These are phyloP conservation scores for Ptyas mucosa DNA, from an alignment of 2,113 vertebrate genomes.

Conservation along the genomic window DNA sequence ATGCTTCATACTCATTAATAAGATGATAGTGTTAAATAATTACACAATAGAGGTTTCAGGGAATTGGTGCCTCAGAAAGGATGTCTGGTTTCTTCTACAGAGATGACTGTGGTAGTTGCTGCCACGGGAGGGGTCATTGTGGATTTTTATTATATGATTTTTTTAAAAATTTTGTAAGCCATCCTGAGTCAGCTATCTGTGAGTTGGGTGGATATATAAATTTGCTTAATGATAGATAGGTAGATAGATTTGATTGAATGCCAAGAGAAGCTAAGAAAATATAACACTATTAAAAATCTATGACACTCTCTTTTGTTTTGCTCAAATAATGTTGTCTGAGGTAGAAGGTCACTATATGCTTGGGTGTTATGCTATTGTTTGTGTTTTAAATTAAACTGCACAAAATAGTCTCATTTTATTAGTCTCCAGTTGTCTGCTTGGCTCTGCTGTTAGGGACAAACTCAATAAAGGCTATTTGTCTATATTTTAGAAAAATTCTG, in stretches of 20 bases:
- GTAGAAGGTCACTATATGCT: background rate
- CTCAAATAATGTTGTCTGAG: background rate
- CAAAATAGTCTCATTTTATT: background rate
- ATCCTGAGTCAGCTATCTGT: background rate
- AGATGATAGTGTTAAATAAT: background rate
- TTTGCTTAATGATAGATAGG: background rate
- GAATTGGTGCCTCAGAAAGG: background rate
- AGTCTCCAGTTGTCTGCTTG: constrained; percentile 24
- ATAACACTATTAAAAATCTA: background rate
- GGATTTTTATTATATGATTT: background rate
- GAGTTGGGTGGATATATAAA: background rate
- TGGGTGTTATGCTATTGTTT: constrained; percentile 5
- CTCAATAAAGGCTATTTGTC: background rate
- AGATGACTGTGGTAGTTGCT: background rate
- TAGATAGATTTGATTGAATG: background rate
- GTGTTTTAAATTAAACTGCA: constrained; percentile 1
- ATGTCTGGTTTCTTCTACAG: background rate
- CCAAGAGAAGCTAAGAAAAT: background rate
- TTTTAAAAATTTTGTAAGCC: background rate
- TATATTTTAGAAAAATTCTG: constrained; percentile 33
- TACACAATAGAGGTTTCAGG: background rate
- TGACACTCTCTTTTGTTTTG: background rate
- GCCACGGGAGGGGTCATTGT: background rate
- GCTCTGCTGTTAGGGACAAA: background rate
- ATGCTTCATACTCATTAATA: background rate